Percentiles rank a stretch among this genome's conserved stretches.
Conservation (phyloP, 2,888 invertebrate species). For the Pristionchus mayeri region DNA sequence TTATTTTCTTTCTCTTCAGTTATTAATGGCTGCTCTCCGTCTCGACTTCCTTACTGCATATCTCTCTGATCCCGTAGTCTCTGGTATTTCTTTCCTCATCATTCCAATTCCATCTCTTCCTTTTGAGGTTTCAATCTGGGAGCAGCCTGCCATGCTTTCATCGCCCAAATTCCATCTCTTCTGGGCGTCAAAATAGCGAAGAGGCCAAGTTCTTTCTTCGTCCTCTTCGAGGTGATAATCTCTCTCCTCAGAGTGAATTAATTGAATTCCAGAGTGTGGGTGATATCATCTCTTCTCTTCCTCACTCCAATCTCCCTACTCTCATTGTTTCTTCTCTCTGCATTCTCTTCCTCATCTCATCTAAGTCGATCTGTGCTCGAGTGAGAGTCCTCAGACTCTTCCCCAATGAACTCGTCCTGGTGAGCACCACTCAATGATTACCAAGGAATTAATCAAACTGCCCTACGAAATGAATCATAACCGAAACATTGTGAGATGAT, state of each 20-base stretch:
- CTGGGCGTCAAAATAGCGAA: conserved; percentile 53
- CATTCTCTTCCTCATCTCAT: conserved; percentile 51
- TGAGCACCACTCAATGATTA: not conserved
- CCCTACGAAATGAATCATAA: not conserved
- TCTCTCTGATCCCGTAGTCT: conserved; percentile 76
- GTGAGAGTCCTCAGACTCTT: conserved; percentile 29
- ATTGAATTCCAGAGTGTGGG: not conserved
- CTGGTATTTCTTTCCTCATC: conserved; percentile 53
- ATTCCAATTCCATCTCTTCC: not conserved
- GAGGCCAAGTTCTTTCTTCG: conserved; percentile 45
- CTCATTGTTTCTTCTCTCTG: conserved; percentile 52
- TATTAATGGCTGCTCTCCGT: conserved; percentile 85
- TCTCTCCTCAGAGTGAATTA: not conserved
- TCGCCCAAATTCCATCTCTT: conserved; percentile 76
- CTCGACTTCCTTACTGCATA: conserved; percentile 75
- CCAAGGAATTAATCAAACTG: too few relatives aligned
- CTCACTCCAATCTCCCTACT: conserved; percentile 56
- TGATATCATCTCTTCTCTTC: conserved; percentile 31
- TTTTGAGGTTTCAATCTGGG: conserved; percentile 78
- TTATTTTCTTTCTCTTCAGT: conserved; percentile 77
- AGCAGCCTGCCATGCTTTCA: conserved; percentile 78
- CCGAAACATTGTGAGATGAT: conserved; percentile 75
- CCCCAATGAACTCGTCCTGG: conserved; percentile 47
- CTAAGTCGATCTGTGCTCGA: conserved; percentile 51
- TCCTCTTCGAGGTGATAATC: conserved; percentile 50